Evolutionary conservation across 2,113 vertebrate species (phyloP), one percentile per base, ranked within the genome.

Genomic region (Muscicapa adusta): DNA sequence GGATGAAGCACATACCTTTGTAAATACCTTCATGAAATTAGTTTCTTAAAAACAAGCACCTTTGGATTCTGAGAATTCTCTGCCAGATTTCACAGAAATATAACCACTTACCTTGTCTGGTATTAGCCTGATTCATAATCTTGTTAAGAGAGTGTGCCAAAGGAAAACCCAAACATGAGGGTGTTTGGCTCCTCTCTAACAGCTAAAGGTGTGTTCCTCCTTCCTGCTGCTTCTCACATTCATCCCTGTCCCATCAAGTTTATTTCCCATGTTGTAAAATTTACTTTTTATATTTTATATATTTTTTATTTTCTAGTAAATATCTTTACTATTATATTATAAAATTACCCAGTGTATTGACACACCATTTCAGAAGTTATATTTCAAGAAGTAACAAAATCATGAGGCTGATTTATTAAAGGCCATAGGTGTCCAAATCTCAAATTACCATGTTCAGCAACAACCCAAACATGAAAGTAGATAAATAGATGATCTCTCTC

Each of bases 181-280:
- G 31, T 45, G 7, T 95, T 96, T 94, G 87, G 48, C 78, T 97
- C 94, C 91, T 94, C 57, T 93, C 54, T 97, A 62, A 65, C 3
- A 24, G 68, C 28, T 92, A 60, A 76, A 95, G 84, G 61, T 74
- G 23, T 72, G 66, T 95, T 79, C 31, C 26, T 87, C 34, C 53
- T 82, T 93, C 40, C 92, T 96, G 73, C 43, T 97, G 87, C 73
- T 96, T 96, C 53, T 97, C 82, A 81, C 22, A 75, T 78, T 96
- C 51, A 42, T 79, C 47, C 40, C 63, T 93, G 36, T 80, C 53
- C 83, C 60, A 51, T 75, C 60, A n/a, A 83, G 67, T 86, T 97
- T 96, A 95, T 94, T 91, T 80, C 36, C 50, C 12, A 70, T 48
- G 15, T 34, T 88, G 48, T 45, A 92, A 91, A 96, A 87, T 56